Evolutionary conservation across 2,113 vertebrate species (phyloP).

Genomic region (Toxotes jaculatrix): DNA sequence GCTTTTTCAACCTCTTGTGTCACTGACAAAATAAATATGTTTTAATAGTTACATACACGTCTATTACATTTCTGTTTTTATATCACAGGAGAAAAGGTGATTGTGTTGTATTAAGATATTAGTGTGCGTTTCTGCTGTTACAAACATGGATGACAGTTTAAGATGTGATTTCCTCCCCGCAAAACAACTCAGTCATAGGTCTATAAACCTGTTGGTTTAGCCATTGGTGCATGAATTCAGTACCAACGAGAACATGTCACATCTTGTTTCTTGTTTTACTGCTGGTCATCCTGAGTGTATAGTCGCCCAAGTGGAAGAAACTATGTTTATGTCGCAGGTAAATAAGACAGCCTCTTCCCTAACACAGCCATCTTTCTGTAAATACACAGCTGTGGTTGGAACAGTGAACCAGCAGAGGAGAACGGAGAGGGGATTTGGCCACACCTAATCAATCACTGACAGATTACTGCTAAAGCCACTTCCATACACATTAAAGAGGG

Average conservation of each 20-base stretch:
- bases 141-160: conserved; percentile 40
- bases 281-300: conserved; percentile 70
- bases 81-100: conserved; percentile 14
- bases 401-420: conserved; percentile 84
- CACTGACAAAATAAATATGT: conserved; percentile 82
- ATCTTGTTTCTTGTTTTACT: conserved; percentile 75
- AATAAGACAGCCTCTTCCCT: conserved; percentile 88
- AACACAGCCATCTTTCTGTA: conserved; percentile 91
- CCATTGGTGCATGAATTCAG: conserved; percentile 66
- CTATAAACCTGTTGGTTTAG: conserved; percentile 73
- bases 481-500: conserved; percentile 99
- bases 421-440: conserved; percentile 89
- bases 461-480: conserved; percentile 99
- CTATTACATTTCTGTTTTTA: conserved; percentile 29
- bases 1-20: conserved; percentile 84
- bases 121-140: conserved; percentile 27
- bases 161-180: conserved; percentile 49
- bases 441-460: conserved; percentile 99
- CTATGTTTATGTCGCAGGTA: conserved; percentile 92
- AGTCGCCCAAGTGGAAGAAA: conserved; percentile 91
- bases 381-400: conserved; percentile 83
- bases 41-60: conserved; percentile 68
- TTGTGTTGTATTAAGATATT: conserved; percentile 23
- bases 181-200: conserved; percentile 57
- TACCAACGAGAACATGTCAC: conserved; percentile 75